Conservation (phyloP, 1,140 invertebrate genomes). For the Drosophila micromelanica region DNA sequence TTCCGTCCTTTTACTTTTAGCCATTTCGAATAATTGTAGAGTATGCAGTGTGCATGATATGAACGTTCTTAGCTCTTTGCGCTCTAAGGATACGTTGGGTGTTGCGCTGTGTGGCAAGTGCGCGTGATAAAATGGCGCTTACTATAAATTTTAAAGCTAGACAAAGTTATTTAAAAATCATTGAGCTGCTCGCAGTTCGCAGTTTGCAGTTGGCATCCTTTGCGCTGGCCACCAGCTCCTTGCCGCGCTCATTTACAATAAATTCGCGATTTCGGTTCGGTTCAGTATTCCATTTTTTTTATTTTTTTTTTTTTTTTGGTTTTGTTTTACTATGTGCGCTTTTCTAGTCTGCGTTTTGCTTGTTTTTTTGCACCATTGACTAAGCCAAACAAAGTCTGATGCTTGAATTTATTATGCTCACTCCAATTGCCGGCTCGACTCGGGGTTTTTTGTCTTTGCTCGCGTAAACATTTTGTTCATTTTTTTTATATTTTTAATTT, state of each 20-base stretch:
- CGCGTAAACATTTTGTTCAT: slow-evolving; percentile 31
- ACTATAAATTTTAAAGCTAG: slow-evolving; percentile 67
- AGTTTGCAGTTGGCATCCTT: slow-evolving; percentile 17
- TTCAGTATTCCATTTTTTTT: slow-evolving; percentile 14
- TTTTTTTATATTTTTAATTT: slow-evolving; percentile 32
- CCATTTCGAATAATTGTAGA: not conserved
- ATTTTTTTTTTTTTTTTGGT: slow-evolving; percentile 9
- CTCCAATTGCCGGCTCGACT: slow-evolving; percentile 66
- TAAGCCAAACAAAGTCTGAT: slow-evolving; percentile 83
- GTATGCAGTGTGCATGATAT: not conserved
- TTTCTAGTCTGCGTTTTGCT: slow-evolving; percentile 27
- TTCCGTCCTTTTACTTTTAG: no score
- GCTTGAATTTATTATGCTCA: slow-evolving; percentile 82
- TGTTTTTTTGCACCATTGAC: slow-evolving; percentile 73
- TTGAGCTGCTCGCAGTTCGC: slow-evolving; percentile 37
- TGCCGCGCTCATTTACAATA: slow-evolving; percentile 63
- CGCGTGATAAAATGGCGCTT: slow-evolving; percentile 50
- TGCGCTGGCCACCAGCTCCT: not conserved
- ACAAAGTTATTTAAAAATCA: slow-evolving; percentile 63
- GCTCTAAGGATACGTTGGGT: no score
- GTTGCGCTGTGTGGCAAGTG: slow-evolving; percentile 21
- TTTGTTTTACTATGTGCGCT: slow-evolving; percentile 13
- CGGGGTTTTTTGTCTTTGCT: slow-evolving; percentile 51
- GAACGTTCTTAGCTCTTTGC: not conserved
- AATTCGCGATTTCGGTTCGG: slow-evolving; percentile 75